Evolutionary conservation across 2,113 vertebrate species (phyloP), one percentile per base, ranked within the genome.

Genomic region (Toxostoma redivivum): DNA sequence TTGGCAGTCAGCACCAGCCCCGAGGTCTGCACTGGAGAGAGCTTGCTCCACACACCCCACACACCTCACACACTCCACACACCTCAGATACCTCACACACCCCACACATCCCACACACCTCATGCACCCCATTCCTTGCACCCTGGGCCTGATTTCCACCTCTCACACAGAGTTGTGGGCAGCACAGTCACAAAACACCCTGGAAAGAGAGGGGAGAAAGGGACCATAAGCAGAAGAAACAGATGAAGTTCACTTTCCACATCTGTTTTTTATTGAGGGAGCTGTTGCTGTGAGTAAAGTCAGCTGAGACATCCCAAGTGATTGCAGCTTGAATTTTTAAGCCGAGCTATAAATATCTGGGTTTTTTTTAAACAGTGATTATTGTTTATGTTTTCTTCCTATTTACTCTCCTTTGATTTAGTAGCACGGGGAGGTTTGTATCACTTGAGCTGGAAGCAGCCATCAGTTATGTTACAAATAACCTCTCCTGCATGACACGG

Each of bases 181-280:
- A 90, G 45, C 42, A 35, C 8, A 79, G 71, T 40, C 56, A 12
- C 71, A 88, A 81, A 86, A 31, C 2, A 28, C 42, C 58, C 60
- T 33, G 44, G 18, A 76, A 77, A 86, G 35, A 58, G 18, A 92
- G 27, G 21, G 42, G 37, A 83, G 89, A 96, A 90, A 78, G 61
- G 65, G 81, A 86, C 79, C 40, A 8, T 76, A 61, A 87, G 69
- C 77, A 92, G 90, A 76, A 88, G 83, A 82, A 98, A 82, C 84
- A 94, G 83, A 96, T 92, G 91, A 97, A 92, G 54, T 87, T 96
- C 33, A 38, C 93, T 96, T 73, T 81, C 83, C 90, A 94, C 97
- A 97, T 97, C 92, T 98, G 97, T 57, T 97, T 97, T 96, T 77
- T 96, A 96, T 97, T 90, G 91, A 95, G 88, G 72, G 76, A 95